phyloP scores from a whole-genome alignment of 2,888 invertebrate genomes.

The Apodemia duryi region DNA sequence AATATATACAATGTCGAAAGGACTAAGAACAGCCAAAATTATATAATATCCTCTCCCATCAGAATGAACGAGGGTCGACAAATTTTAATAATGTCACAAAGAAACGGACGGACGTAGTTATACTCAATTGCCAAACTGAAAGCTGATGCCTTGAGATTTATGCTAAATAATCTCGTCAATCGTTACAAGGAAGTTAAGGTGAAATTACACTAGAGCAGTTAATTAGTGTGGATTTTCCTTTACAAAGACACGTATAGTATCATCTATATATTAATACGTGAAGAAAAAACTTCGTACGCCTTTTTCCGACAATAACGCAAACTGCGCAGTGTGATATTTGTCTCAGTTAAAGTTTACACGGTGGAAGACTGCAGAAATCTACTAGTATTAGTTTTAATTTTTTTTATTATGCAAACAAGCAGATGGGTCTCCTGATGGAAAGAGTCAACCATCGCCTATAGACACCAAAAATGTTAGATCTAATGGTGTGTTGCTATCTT shows the following conservation, averaged over 20 bases:
- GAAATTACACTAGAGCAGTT: background rate
- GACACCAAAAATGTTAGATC: too few species aligned
- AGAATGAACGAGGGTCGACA: slow-evolving; percentile 13
- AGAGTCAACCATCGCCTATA: too few species aligned
- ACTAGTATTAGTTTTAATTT: too few species aligned
- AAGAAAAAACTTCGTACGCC: too few species aligned
- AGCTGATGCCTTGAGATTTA: slow-evolving; percentile 18
- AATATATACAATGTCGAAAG: background rate
- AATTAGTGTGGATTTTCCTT: background rate
- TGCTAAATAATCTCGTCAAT: slow-evolving; percentile 1
- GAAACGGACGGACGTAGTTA: slow-evolving; percentile 26
- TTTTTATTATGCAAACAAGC: too few species aligned
- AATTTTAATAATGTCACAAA: slow-evolving; percentile 24
- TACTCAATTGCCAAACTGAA: slow-evolving; percentile 26
- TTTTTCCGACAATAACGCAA: too few species aligned
- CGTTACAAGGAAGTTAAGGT: background rate
- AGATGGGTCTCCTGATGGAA: too few species aligned
- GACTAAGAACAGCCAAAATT: slow-evolving; percentile 8
- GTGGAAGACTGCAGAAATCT: too few species aligned
- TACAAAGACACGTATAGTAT: background rate
- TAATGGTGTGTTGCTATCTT: too few species aligned
- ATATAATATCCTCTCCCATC: slow-evolving; percentile 12
- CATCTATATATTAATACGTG: too few species aligned
- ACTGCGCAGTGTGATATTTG: too few species aligned
- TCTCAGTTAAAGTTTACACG: too few species aligned